phyloP scores from a whole-genome alignment of 2,797 vertebrate species.

The Lepus townsendii region DNA sequence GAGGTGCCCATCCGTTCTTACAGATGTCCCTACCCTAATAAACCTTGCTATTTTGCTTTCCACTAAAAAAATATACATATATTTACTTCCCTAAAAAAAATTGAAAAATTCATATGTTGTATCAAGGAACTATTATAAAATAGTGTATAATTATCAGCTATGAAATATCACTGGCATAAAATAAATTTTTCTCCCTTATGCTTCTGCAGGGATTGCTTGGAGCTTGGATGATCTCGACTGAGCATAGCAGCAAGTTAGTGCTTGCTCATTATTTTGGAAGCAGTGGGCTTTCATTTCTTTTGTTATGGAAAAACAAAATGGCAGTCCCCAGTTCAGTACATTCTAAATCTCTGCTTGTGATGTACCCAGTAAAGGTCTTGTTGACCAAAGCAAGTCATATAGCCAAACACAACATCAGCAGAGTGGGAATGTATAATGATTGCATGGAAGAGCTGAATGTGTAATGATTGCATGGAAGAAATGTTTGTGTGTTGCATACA shows the following conservation, averaged over 20 bases:
- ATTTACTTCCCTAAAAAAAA: neutral
- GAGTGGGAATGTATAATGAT: neutral
- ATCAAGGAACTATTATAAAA: neutral
- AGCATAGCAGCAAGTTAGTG: neutral
- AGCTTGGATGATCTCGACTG: neutral
- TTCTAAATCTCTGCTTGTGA: neutral
- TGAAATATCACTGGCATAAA: neutral
- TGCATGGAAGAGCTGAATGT: neutral
- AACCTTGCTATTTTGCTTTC: no score
- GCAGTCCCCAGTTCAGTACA: neutral
- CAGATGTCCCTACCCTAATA: no score
- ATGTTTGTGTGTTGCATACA: neutral
- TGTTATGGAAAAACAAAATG: neutral
- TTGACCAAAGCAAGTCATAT: neutral
- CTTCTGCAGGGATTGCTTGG: neutral
- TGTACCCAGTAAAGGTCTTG: neutral
- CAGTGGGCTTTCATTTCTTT: neutral
- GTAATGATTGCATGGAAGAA: no score
- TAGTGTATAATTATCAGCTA: neutral
- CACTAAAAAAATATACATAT: no score
- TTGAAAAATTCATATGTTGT: neutral
- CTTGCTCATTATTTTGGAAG: neutral
- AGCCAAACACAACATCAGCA: neutral
- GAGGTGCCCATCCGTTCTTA: no score
- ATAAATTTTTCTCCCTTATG: neutral